Evolutionary conservation across 2,888 invertebrate species (phyloP), one percentile per base, ranked within the genome.

Genomic region (Drosophila robusta): DNA sequence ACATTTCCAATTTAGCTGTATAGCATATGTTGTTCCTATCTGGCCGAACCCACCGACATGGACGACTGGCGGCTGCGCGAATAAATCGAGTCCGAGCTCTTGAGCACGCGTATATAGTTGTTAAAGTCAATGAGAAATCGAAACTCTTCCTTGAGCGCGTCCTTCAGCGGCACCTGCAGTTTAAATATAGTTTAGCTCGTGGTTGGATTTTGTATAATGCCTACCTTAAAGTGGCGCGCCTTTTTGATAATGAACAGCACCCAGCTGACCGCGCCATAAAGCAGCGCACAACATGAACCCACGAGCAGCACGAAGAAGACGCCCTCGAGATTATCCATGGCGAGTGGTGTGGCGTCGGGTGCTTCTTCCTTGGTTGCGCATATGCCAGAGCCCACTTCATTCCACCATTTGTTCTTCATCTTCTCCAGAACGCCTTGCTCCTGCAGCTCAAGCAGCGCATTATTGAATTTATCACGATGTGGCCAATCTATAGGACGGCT

Each of bases 391-490:
- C 95, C 93, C 90, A 95, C 95, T 92, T 97, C 95, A 86, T 96
- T 96, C 98, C 98, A 98, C 98, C 98, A 98, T 91, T 95, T 95
- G 72, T 95, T 94, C 92, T 97, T 97, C 93, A 98, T 93, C 79
- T 94, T 93, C 14, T 95, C 95, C 69, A 98, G 93, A 64, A 94
- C 93, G 36, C 97, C 97, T 45, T 94, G 94, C 93, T 98, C 98
- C 93, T 98, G 98, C 49, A 98, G 93, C 88, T 95, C 95, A 69
- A 98, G 93, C 70, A 98, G 94, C 44, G 96, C 97, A 78, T 95
- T 94, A 89, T 96, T 97, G 62, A 98, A 93, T 58, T 94, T 94
- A 87, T 96, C 95, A 38, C 96, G 94, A 91, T 95, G 97, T 3
- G 90, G 89, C 87, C 90, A 92, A 78, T 92, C 93, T 92, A 16